These are phyloP conservation scores for Heliconius eleuchia DNA, from an alignment of 1,140 invertebrate genomes.

Conservation along the genomic window DNA sequence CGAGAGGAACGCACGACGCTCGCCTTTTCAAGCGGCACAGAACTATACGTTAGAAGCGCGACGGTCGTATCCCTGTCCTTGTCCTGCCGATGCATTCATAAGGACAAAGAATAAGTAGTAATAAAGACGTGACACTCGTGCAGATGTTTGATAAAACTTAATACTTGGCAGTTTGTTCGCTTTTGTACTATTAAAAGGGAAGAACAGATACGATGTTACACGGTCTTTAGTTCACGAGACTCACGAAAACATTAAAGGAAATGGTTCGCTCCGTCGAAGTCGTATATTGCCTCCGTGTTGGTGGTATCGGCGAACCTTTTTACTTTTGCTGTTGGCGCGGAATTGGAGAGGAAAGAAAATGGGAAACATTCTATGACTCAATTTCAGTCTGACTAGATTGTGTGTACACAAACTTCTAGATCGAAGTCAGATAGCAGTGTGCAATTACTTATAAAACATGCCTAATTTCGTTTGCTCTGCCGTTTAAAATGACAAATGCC, in stretches of 20 bases:
- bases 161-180: conserved; percentile 73
- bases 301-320: conserved; percentile 67
- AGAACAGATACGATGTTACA: conserved; percentile 75
- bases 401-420: conserved; percentile 54
- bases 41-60: conserved; percentile 53
- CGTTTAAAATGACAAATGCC: conserved; percentile 58
- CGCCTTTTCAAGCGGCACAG: conserved; percentile 53
- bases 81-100: conserved; percentile 61
- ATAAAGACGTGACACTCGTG: conserved; percentile 79
- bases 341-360: conserved; percentile 74
- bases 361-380: conserved; percentile 74
- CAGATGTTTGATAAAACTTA: conserved; percentile 80
- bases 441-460: conserved; percentile 58
- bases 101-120: conserved; percentile 78
- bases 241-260: conserved; percentile 78
- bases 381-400: conserved; percentile 67
- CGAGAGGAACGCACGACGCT: conserved; percentile 59
- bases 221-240: conserved; percentile 72
- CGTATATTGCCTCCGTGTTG: conserved; percentile 69
- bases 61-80: conserved; percentile 53
- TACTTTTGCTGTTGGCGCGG: conserved; percentile 68
- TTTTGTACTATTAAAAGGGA: conserved; percentile 74
- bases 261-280: conserved; percentile 58
- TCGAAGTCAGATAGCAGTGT: conserved; percentile 51
- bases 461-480: conserved; percentile 53